phyloP scores from a whole-genome alignment of 1,140 invertebrate species.

The Notospermus geniculatus region DNA sequence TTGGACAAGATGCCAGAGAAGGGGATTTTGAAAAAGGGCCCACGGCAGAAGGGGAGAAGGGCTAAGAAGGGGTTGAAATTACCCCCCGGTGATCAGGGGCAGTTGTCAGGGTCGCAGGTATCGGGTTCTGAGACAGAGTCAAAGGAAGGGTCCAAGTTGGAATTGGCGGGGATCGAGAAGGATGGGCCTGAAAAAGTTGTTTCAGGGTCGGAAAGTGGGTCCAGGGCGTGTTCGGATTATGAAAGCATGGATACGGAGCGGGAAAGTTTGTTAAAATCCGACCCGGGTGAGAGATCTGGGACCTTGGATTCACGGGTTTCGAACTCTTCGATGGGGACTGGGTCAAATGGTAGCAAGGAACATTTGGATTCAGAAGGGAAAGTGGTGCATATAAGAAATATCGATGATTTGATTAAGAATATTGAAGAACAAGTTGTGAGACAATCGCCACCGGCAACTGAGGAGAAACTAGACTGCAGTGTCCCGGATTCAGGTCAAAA shows the following conservation, averaged over 20 bases:
- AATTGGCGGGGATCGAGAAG: conserved; percentile 1
- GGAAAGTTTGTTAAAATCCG: not conserved
- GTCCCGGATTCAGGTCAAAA: not conserved
- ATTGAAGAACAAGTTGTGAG: conserved; percentile 8
- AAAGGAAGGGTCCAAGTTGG: not conserved
- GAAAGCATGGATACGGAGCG: not conserved
- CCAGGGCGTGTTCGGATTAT: not conserved
- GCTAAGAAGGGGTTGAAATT: not conserved
- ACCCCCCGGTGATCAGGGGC: not conserved
- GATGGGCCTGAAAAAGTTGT: not conserved
- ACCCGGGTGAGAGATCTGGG: not conserved
- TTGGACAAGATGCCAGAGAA: conserved; percentile 5
- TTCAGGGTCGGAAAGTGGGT: not conserved
- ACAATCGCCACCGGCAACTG: not conserved
- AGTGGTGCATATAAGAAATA: conserved; percentile 1
- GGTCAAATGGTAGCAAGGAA: not conserved
- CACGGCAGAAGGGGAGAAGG: not conserved
- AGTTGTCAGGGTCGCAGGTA: not conserved
- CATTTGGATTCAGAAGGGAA: not conserved
- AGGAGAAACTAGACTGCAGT: not conserved
- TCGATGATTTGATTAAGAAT: conserved; percentile 11
- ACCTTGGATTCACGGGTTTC: not conserved
- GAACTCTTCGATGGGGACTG: not conserved
- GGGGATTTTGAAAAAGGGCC: conserved; percentile 7
- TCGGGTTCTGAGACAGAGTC: conserved; percentile 1